Conservation (phyloP, 53 echinoderm and acorn worm genomes). For the Actinopyga echinites region DNA sequence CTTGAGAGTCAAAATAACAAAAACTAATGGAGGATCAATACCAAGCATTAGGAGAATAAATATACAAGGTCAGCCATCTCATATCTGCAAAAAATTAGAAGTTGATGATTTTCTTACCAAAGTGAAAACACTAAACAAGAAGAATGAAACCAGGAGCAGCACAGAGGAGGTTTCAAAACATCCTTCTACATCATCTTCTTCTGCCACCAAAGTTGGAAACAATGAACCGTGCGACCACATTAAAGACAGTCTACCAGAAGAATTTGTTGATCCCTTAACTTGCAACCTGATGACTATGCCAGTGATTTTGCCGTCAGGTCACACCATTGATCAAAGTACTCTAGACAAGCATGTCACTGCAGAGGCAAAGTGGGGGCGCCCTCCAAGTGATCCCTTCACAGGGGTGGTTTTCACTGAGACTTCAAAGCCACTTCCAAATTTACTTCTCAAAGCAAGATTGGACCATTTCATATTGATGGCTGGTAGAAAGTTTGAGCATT, state of each 20-base stretch:
- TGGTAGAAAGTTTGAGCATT: conserved; percentile 44
- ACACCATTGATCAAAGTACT: conserved; percentile 84
- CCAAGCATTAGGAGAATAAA: conserved; percentile 72
- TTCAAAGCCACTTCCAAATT: conserved; percentile 82
- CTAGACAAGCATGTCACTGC: conserved; percentile 67
- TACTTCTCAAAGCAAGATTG: conserved; percentile 75
- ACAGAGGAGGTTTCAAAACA: background rate
- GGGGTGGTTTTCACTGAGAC: conserved; percentile 65
- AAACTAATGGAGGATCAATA: conserved; percentile 66
- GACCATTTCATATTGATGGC: conserved; percentile 76
- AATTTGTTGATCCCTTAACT: conserved; percentile 92
- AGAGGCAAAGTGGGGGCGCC: conserved; percentile 88
- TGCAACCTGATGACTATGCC: conserved; percentile 75
- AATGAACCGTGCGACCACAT: background rate
- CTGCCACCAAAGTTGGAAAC: background rate
- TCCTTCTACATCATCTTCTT: conserved; percentile 2
- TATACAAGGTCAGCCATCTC: conserved; percentile 84
- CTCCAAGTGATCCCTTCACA: conserved; percentile 89
- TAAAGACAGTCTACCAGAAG: conserved; percentile 56
- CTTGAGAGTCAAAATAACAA: conserved; percentile 71
- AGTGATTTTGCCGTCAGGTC: conserved; percentile 86
- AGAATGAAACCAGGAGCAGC: background rate
- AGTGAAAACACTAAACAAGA: background rate
- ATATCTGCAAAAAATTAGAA: conserved; percentile 9
- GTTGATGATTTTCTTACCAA: conserved; percentile 39